phyloP scores from a whole-genome alignment of 2,888 invertebrate genomes.

The Microplitis deprimator region DNA sequence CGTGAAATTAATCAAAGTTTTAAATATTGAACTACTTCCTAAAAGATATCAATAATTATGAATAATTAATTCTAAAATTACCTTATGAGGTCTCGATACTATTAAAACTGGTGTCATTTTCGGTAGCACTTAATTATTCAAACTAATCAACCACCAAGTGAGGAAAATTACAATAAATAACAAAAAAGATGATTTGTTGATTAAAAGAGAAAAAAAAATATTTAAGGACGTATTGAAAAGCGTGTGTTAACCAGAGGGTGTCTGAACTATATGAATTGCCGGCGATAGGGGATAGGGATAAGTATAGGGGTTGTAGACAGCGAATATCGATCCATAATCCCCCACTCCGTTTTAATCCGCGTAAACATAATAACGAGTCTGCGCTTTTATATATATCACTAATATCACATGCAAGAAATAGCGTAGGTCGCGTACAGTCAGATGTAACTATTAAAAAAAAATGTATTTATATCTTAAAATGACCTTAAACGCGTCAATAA shows the following conservation, averaged over 20 bases:
- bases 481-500: background rate
- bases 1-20: too few relatives aligned
- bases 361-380: background rate
- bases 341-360: background rate
- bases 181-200: too few relatives aligned
- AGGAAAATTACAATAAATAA: too few relatives aligned
- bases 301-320: background rate
- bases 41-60: too few relatives aligned
- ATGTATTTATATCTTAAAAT: background rate
- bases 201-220: background rate
- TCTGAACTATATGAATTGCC: background rate
- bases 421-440: background rate
- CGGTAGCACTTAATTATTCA: background rate
- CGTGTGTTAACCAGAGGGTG: background rate
- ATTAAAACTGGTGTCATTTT: slow-evolving; percentile 50
- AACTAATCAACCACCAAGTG: too few relatives aligned
- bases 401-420: background rate
- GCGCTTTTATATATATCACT: background rate
- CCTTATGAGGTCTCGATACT: slow-evolving; percentile 47
- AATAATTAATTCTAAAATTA: background rate
- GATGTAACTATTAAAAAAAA: background rate
- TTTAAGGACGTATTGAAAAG: slow-evolving; percentile 10
- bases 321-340: background rate
- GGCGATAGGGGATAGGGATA: background rate
- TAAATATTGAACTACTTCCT: background rate